Evolutionary conservation across 1,140 invertebrate genomes (phyloP).

Genomic region (Drosophila lacertosa): DNA sequence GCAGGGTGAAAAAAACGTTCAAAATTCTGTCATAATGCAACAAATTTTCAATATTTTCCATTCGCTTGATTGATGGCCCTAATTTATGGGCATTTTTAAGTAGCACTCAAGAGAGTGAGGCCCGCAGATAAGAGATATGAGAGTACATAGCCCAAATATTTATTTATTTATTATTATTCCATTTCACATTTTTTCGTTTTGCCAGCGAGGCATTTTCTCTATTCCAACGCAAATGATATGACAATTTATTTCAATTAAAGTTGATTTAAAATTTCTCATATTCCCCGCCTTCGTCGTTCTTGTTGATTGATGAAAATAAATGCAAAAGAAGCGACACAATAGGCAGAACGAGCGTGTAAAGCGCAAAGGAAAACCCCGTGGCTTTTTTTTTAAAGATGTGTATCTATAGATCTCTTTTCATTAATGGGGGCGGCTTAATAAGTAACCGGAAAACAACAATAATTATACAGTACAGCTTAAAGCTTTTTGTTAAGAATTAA

Average conservation of each 20-base stretch:
- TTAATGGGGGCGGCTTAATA: slow-evolving; percentile 25
- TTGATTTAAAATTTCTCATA: slow-evolving; percentile 68
- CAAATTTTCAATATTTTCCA: slow-evolving; percentile 38
- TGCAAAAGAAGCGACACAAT: slow-evolving; percentile 23
- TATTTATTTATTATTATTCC: not conserved
- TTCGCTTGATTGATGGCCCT: slow-evolving; percentile 46
- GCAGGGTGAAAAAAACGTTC: not conserved
- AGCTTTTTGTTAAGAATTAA: no score
- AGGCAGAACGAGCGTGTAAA: slow-evolving; percentile 6
- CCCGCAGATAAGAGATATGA: slow-evolving; percentile 40
- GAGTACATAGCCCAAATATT: slow-evolving; percentile 37
- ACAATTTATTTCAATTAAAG: slow-evolving; percentile 83
- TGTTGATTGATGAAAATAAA: slow-evolving; percentile 47
- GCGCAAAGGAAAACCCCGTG: slow-evolving; percentile 18
- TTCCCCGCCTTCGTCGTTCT: not conserved
- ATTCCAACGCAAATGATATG: slow-evolving; percentile 66
- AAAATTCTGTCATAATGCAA: slow-evolving; percentile 23
- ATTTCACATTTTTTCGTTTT: slow-evolving; percentile 11
- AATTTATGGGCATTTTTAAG: slow-evolving; percentile 47
- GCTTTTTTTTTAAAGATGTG: slow-evolving; percentile 21
- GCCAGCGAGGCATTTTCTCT: slow-evolving; percentile 36
- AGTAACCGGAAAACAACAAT: slow-evolving; percentile 8
- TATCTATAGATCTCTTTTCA: slow-evolving; percentile 19
- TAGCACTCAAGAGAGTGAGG: slow-evolving; percentile 21
- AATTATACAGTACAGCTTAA: not conserved